Percentiles rank a stretch among this genome's conserved stretches.
Evolutionary conservation across 2,888 invertebrate species (phyloP).

Genomic region (Hirtodrosophila cameraria): DNA sequence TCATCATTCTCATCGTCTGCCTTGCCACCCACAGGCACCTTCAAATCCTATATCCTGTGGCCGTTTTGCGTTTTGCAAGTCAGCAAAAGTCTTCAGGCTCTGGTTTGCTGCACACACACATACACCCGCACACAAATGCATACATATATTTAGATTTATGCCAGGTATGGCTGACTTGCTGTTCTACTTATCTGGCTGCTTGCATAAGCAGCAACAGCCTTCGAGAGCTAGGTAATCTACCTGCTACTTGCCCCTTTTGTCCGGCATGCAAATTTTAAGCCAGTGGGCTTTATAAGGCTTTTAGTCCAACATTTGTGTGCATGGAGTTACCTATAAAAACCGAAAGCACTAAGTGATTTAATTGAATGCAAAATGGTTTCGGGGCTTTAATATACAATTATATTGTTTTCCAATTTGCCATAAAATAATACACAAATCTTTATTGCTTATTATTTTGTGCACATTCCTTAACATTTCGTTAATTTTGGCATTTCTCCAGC

Average conservation of each 20-base stretch:
- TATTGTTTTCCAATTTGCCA: conserved; percentile 60
- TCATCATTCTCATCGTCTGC: not conserved
- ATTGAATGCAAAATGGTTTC: conserved; percentile 56
- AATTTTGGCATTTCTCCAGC: not conserved
- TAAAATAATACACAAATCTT: conserved; percentile 59
- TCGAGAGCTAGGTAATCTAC: too few relatives aligned
- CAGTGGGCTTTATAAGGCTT: conserved; percentile 48
- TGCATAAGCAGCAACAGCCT: conserved; percentile 36
- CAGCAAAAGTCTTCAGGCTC: conserved; percentile 45
- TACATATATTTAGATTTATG: conserved; percentile 32
- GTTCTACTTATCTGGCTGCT: conserved; percentile 21
- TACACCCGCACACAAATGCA: too few relatives aligned
- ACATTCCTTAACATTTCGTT: conserved; percentile 39
- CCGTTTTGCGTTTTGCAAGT: conserved; percentile 42
- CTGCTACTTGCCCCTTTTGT: not conserved
- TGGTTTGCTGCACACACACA: conserved; percentile 28
- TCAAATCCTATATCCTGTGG: not conserved
- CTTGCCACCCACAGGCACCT: too few relatives aligned
- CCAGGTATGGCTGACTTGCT: conserved; percentile 22
- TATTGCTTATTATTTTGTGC: conserved; percentile 67
- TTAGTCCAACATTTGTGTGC: conserved; percentile 41
- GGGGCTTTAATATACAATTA: conserved; percentile 63
- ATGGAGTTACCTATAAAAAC: conserved; percentile 17
- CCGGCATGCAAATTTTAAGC: conserved; percentile 50
- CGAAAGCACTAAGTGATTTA: conserved; percentile 50